Percentiles rank a stretch among this genome's conserved stretches.
Evolutionary conservation across 2,888 invertebrate species (phyloP).

Genomic region (Bhutanitis thaidina): DNA sequence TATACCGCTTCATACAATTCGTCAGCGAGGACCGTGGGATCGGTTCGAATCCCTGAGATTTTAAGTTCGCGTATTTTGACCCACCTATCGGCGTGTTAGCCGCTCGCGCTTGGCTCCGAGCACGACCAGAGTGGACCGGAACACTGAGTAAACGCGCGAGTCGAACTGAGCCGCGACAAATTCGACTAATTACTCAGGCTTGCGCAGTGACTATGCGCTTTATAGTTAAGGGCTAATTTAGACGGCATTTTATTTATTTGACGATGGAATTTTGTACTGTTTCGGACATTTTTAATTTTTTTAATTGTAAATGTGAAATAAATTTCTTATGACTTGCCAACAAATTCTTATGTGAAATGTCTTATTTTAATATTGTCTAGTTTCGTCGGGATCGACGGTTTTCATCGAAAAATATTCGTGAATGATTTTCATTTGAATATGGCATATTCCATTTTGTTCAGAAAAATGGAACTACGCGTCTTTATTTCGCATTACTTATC

Average conservation of each 20-base stretch:
- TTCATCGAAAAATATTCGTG: conserved; percentile 24
- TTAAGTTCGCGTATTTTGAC: conserved; percentile 7
- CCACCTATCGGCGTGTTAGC: conserved; percentile 24
- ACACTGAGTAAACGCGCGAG: background rate
- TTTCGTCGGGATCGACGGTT: conserved; percentile 24
- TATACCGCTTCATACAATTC: conserved; percentile 15
- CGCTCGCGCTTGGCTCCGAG: conserved; percentile 9
- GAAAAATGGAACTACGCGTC: conserved; percentile 12
- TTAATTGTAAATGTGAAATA: conserved; percentile 30
- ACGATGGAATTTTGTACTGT: background rate
- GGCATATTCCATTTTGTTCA: conserved; percentile 12
- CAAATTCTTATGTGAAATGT: conserved; percentile 41
- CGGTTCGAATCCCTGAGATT: conserved; percentile 3
- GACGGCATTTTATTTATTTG: conserved; percentile 16
- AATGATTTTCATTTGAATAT: background rate
- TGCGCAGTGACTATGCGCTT: background rate
- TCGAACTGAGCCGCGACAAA: background rate
- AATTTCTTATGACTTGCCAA: conserved; percentile 50
- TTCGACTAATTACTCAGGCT: background rate
- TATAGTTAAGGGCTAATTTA: background rate
- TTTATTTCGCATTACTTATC: conserved; percentile 5
- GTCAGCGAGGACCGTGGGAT: conserved; percentile 3
- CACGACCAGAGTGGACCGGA: conserved; percentile 19
- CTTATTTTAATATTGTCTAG: conserved; percentile 27
- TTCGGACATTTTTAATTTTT: conserved; percentile 25